Percentiles rank a stretch among this genome's conserved stretches.
phyloP scores from a whole-genome alignment of 2,797 vertebrate genomes.

The Rhynchonycteris naso region DNA sequence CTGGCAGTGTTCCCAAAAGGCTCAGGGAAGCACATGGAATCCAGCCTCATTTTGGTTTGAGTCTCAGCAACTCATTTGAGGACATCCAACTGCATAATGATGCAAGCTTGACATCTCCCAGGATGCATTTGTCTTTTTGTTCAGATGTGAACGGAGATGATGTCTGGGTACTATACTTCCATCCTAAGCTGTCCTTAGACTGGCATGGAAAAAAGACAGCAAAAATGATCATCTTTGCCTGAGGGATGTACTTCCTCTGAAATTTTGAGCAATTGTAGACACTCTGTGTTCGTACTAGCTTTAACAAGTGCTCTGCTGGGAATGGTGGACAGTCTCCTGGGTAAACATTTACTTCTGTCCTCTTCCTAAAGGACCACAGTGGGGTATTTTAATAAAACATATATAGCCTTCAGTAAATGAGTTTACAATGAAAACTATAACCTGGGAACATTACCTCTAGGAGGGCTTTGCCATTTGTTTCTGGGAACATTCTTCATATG shows the following conservation, averaged over 20 bases:
- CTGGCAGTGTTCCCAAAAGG: neutral
- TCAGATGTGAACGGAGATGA: conserved; percentile 58
- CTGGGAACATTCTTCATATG: neutral
- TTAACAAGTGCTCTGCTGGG: conserved; percentile 32
- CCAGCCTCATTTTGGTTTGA: neutral
- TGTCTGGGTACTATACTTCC: neutral
- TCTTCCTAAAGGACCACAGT: neutral
- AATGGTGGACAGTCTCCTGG: conserved; percentile 24
- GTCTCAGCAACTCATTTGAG: neutral
- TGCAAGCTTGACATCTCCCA: neutral
- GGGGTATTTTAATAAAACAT: conserved; percentile 55
- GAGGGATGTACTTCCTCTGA: neutral
- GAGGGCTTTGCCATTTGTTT: neutral
- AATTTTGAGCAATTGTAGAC: neutral
- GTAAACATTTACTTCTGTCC: conserved; percentile 28
- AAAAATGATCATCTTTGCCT: neutral
- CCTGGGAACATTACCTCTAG: neutral
- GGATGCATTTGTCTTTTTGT: conserved; percentile 59
- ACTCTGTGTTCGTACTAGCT: neutral
- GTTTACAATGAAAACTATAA: conserved; percentile 14
- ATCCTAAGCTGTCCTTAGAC: neutral
- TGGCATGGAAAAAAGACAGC: neutral
- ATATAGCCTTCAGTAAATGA: neutral
- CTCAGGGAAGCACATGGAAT: neutral
- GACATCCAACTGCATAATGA: neutral